A percentile compares a stretch with the other conserved stretches of the same genome.
Conservation (phyloP, 2,888 invertebrate species). For the Lasioglossum calceatum region DNA sequence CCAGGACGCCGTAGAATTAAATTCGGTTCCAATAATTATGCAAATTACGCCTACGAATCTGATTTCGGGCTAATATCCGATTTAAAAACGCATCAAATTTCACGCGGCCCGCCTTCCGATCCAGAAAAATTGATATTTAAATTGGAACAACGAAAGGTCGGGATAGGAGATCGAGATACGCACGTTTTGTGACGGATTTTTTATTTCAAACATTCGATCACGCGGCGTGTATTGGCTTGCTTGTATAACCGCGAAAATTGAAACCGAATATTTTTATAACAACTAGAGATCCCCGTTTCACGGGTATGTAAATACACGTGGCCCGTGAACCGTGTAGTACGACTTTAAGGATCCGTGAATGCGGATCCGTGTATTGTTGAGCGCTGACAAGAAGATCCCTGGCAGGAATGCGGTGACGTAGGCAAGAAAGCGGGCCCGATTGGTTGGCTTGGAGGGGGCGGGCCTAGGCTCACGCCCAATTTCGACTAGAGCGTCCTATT, state of each 20-base stretch:
- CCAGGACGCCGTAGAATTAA: not conserved
- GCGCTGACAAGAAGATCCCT: no score
- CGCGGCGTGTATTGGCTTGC: not conserved
- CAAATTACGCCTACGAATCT: not conserved
- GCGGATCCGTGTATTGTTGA: no score
- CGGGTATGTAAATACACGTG: no score
- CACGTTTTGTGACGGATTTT: not conserved
- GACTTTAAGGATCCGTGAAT: no score
- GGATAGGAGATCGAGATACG: not conserved
- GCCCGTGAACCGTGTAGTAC: no score
- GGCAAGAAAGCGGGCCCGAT: no score
- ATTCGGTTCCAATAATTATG: conserved; percentile 8
- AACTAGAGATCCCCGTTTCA: no score
- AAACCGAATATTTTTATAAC: not conserved
- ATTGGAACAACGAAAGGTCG: not conserved
- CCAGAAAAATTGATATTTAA: conserved; percentile 2
- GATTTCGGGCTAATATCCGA: not conserved
- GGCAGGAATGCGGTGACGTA: no score
- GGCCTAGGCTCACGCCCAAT: no score
- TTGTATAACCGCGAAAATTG: not conserved
- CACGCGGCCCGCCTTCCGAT: not conserved
- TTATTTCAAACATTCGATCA: not conserved
- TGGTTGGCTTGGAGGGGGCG: no score
- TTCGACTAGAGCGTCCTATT: no score
- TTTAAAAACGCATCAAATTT: conserved; percentile 15